Conservation (phyloP, 2,113 vertebrate genomes). For the Aegithalos caudatus region DNA sequence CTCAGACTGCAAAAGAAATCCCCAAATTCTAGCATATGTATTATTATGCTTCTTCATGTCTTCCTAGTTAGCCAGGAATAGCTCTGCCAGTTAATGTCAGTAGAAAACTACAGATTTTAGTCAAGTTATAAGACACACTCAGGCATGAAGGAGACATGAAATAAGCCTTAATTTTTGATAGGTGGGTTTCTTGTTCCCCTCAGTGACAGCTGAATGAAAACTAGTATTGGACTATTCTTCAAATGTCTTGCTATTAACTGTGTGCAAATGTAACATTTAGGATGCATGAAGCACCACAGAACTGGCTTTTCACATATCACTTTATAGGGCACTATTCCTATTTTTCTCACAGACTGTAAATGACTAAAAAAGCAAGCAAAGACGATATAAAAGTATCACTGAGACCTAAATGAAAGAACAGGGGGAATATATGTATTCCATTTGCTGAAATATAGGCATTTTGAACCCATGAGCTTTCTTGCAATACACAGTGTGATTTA, state of each 20-base stretch:
- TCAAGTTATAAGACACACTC: neutral
- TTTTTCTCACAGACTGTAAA: neutral
- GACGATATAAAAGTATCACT: neutral
- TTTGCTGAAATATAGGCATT: neutral
- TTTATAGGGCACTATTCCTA: neutral
- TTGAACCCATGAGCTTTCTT: neutral
- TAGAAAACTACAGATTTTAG: neutral
- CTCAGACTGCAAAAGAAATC: neutral
- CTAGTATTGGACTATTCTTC: neutral
- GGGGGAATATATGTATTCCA: neutral
- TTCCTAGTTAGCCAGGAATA: neutral
- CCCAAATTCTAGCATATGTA: accelerated
- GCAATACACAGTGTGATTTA: neutral
- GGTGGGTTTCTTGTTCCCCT: neutral
- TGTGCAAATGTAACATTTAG: neutral
- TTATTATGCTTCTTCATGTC: neutral
- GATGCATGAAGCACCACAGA: neutral
- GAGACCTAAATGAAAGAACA: neutral
- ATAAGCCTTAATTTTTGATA: neutral
- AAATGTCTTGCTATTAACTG: neutral
- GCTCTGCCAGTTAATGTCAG: neutral
- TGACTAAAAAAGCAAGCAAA: neutral
- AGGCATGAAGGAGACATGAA: neutral
- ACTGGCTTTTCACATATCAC: neutral
- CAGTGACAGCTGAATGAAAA: neutral